Evolutionary conservation across 2,888 invertebrate genomes (phyloP).

Genomic region (Saturnia japonica): DNA sequence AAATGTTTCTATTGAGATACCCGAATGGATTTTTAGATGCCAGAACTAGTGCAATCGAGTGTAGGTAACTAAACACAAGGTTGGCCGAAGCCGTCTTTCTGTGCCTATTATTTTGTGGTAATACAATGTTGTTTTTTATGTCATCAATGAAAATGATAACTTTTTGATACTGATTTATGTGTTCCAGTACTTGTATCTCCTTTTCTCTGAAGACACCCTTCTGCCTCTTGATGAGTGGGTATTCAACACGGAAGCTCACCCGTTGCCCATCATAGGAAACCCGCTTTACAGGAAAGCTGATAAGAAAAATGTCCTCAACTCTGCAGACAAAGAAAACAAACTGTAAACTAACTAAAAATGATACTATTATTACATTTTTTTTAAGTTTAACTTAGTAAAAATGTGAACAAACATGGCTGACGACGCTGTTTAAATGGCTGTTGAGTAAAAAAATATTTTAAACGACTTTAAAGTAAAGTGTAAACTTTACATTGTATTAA

Average conservation of each 20-base stretch:
- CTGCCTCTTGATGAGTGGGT: slow-evolving; percentile 98
- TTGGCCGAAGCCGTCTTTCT: too few species aligned
- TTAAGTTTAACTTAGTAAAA: background rate
- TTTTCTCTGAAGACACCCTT: slow-evolving; percentile 96
- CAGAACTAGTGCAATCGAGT: too few species aligned
- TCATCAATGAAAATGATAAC: too few species aligned
- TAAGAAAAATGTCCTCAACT: slow-evolving; percentile 16
- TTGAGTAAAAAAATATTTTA: background rate
- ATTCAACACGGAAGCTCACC: slow-evolving; percentile 99
- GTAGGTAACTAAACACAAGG: too few species aligned
- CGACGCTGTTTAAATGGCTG: background rate
- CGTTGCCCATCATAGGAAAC: slow-evolving; percentile 94
- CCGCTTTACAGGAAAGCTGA: slow-evolving; percentile 85
- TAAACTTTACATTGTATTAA: too few species aligned
- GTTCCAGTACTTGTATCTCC: slow-evolving; percentile 95
- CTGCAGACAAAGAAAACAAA: slow-evolving; percentile 10
- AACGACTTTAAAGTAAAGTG: background rate
- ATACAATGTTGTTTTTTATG: too few species aligned
- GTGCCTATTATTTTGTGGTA: too few species aligned
- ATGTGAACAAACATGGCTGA: background rate
- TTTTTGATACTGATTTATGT: background rate
- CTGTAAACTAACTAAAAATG: background rate
- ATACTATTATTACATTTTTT: background rate
- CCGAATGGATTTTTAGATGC: too few species aligned
- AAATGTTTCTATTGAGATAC: too few species aligned